Base-by-base conservation (phyloP, 2,797 vertebrate species). In the Garrulus glandarius region DNA sequence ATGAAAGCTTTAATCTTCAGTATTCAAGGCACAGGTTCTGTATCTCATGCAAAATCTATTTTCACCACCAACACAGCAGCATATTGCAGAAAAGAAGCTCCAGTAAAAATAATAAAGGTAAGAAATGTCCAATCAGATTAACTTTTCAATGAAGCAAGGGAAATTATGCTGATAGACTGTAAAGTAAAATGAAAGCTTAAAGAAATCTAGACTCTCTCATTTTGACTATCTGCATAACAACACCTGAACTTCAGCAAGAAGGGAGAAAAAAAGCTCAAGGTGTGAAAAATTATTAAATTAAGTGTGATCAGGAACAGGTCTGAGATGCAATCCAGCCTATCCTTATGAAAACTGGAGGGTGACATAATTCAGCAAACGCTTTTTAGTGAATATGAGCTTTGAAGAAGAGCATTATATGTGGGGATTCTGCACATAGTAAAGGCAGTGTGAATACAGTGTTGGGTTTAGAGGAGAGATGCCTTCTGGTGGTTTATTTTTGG, bases 321-420 rank as follows among this genome's bases (percentile, higher is more conserved):
- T 87, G 47, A 93, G 79, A 81, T 67, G 72, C 63, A 68, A 61
- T 83, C 72, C 89, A 86, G 37, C 74, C 57, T 89, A 46, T 70
- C 76, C 47, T 72, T 80, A 68, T 93, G 84, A 57, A 92, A 93
- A 91, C 52, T 74, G 26, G 18, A 91, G 75, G 43, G 65, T 89
- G 80, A 56, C 57, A 69, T 80, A 89, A 93, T 91, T 95, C 93
- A 84, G 21, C 15, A 91, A 89, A 93, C 78, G 43, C 24, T 23
- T 92, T 92, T 93, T 80, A 93, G 34, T 78, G 63, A 88, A 86
- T 92, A 94, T 70, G 72, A 93, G 87, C 80, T 75, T 79, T 18
- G 9, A 95, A 36, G 37, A 95, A 94, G 86, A 61, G 36, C 52
- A 76, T 93, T 91, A 55, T 6, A 36, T 46, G 27, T 36, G 53